These are phyloP conservation scores for Pseudococcus longispinus DNA, from an alignment of 2,888 invertebrate genomes.

Conservation along the genomic window DNA sequence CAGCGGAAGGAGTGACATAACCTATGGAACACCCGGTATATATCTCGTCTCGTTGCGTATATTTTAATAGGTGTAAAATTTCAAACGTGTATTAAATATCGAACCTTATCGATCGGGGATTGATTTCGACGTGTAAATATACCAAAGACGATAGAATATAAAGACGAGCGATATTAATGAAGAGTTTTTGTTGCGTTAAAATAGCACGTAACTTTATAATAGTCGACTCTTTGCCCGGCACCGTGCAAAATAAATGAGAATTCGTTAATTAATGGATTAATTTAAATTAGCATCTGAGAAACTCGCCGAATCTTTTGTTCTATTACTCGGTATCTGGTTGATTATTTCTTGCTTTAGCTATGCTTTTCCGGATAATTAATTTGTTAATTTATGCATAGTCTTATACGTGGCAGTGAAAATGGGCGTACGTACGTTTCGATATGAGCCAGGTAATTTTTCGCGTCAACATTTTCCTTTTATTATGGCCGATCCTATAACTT, in stretches of 20 bases:
- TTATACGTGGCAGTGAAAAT: not conserved
- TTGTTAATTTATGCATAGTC: conserved; percentile 37
- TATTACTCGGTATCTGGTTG: conserved; percentile 29
- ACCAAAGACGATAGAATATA: conserved; percentile 3
- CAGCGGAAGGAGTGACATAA: too few relatives aligned
- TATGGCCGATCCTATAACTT: not conserved
- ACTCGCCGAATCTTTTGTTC: conserved; percentile 50
- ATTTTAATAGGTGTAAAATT: not conserved
- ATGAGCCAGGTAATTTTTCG: conserved; percentile 22
- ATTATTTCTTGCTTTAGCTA: conserved; percentile 38
- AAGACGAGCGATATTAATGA: conserved; percentile 28
- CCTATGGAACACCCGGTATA: too few relatives aligned
- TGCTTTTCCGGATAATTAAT: conserved; percentile 43
- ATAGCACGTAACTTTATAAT: conserved; percentile 27
- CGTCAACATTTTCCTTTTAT: conserved; percentile 1
- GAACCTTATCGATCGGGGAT: not conserved
- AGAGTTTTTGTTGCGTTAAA: conserved; percentile 42
- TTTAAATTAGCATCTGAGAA: conserved; percentile 48
- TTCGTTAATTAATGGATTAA: conserved; percentile 52
- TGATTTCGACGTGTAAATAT: not conserved
- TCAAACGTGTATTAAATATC: not conserved
- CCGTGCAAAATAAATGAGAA: conserved; percentile 41
- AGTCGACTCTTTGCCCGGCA: not conserved
- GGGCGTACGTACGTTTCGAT: conserved; percentile 22
- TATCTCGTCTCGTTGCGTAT: not conserved